Evolutionary conservation across 2,113 vertebrate genomes (phyloP).

Genomic region (Vulpes lagopus): DNA sequence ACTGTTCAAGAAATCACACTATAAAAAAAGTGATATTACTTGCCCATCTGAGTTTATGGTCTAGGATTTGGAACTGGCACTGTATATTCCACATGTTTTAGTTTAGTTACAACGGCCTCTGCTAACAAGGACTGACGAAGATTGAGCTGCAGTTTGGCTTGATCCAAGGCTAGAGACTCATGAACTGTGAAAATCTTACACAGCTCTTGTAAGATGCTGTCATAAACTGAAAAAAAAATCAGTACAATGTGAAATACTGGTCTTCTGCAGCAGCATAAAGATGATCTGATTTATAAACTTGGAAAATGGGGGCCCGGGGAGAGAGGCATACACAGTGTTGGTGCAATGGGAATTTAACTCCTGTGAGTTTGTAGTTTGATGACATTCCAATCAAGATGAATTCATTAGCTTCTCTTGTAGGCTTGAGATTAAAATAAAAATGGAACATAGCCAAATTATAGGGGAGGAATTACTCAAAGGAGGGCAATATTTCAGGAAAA

Average conservation of each 20-base stretch:
- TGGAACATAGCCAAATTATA: neutral
- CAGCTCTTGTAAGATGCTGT: conserved; percentile 7
- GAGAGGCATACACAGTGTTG: neutral
- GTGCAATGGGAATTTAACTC: neutral
- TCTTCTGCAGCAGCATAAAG: neutral
- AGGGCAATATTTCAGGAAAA: conserved; percentile 12
- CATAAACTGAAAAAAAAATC: conserved; percentile 55
- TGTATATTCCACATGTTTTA: neutral
- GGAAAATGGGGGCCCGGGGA: neutral
- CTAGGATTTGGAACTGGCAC: neutral
- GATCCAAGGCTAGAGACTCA: conserved; percentile 54
- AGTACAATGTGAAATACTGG: neutral
- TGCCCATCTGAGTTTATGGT: neutral
- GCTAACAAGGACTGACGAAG: conserved; percentile 62
- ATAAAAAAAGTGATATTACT: conserved; percentile 1
- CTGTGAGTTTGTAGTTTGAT: neutral
- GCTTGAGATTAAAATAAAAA: conserved; percentile 55
- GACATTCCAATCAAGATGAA: neutral
- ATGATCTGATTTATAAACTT: conserved; percentile 16
- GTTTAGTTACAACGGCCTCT: neutral
- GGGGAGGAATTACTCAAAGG: neutral
- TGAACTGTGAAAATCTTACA: conserved; percentile 51
- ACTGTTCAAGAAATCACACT: neutral
- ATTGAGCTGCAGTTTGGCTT: neutral
- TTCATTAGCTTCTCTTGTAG: conserved; percentile 5